Base-by-base conservation (phyloP, 2,113 vertebrate genomes). In the Leptobrachium ailaonicum region DNA sequence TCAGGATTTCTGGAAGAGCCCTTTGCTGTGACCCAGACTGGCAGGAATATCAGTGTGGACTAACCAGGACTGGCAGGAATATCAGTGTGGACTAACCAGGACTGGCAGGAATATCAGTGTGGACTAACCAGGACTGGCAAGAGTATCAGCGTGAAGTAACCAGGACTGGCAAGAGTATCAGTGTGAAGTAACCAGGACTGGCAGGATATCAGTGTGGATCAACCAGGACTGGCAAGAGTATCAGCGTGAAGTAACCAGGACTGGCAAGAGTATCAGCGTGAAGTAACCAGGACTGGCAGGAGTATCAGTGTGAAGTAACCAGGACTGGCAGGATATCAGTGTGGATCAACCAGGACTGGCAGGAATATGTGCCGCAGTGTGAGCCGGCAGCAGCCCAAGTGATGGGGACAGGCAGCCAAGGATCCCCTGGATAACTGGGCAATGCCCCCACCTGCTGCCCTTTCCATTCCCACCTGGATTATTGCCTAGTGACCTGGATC, bases 401-500 rank as follows among this genome's bases (percentile, higher is more conserved):
- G 77, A 71, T 72, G 68, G 77, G 68, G 77, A 80, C 70, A 80
- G 20, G 41, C 54, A 58, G 64, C 1, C n/a, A 41, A 20, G 76
- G 42, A 54, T 50, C 50, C 66, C 62, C 71, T 11, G 78, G 71
- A 32, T 80, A 68, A 73, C 10, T 77, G 47, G 83, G 85, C 62
- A 70, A 20, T 80, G 75, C 72, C 54, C 67, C 69, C 74, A 62
- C 0, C 54, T 54, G 43, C 75, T 80, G 77, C 82, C 80, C 73
- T 83, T 85, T 75, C 78, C 87, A 66, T 84, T 82, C 80, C 73
- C 78, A 50, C 85, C 84, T 83, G 87, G 64, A 89, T 85, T 85
- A 74, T 68, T 83, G 73, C 83, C 32, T 66, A 43, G 45, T 40
- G 60, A 14, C 4, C 41, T 66, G 43, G 13, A 66, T 43, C 53